Conservation (phyloP, 92 coral and sea anemone species). For the Epizoanthus fatuus region DNA sequence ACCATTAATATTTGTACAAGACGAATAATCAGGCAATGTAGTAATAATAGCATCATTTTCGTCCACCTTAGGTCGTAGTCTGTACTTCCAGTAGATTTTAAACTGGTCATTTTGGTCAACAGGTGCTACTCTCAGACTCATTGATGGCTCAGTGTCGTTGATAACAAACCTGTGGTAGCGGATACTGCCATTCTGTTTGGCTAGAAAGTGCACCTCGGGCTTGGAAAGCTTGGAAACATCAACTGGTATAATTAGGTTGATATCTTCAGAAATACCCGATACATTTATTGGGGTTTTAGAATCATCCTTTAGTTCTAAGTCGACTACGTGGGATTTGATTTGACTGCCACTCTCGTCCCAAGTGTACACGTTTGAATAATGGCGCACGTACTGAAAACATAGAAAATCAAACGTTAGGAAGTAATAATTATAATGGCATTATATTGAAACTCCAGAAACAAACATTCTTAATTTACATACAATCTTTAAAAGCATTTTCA, state of each 20-base stretch:
- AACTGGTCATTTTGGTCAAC: slow-evolving; percentile 3
- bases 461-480: no score
- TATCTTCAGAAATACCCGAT: slow-evolving; percentile 21
- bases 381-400: slow-evolving; percentile 14
- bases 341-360: slow-evolving; percentile 33
- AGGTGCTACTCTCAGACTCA: slow-evolving; percentile 35
- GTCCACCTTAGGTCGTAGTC: slow-evolving; percentile 22
- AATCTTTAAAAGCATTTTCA: no score
- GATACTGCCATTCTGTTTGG: slow-evolving; percentile 58
- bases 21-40: slow-evolving; percentile 50
- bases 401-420: neutral
- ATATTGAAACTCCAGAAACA: no score
- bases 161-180: slow-evolving; percentile 60
- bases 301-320: slow-evolving; percentile 46
- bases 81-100: slow-evolving; percentile 50
- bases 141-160: slow-evolving; percentile 36
- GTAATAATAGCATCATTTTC: slow-evolving; percentile 42
- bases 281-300: slow-evolving; percentile 20
- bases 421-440: no score
- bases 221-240: slow-evolving; percentile 26
- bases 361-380: slow-evolving; percentile 9
- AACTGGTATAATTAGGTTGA: slow-evolving; percentile 54
- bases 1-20: slow-evolving; percentile 17
- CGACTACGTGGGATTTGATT: slow-evolving; percentile 35
- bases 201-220: slow-evolving; percentile 30